Evolutionary conservation across 1,140 invertebrate genomes (phyloP).

Genomic region (Drosophila pseudoobscura): DNA sequence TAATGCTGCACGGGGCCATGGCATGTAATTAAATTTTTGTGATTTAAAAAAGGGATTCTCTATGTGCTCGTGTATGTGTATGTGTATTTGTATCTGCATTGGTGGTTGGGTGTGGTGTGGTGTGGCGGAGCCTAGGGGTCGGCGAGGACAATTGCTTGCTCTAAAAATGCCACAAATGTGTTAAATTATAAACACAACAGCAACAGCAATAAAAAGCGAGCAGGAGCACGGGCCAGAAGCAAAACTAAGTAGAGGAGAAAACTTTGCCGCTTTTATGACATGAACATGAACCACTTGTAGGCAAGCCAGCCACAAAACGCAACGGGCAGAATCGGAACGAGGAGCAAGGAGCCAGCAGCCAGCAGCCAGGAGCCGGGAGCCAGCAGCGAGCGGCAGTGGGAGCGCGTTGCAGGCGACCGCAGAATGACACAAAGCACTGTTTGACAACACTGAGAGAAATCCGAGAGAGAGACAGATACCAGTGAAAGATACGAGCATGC

Average conservation of each 20-base stretch:
- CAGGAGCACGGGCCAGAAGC: constrained; percentile 41
- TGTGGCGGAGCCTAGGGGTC: constrained; percentile 15
- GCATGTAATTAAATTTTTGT: constrained; percentile 80
- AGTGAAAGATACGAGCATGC: neutral
- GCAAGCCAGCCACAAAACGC: constrained; percentile 65
- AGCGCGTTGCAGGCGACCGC: constrained; percentile 56
- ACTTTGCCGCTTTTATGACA: constrained; percentile 77
- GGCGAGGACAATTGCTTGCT: constrained; percentile 66
- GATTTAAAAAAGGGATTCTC: constrained; percentile 65
- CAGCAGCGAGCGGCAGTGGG: neutral
- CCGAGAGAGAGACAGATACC: constrained; percentile 2
- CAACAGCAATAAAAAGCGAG: constrained; percentile 47
- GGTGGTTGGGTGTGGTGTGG: neutral
- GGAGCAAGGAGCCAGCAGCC: constrained; percentile 15
- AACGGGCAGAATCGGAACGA: constrained; percentile 28
- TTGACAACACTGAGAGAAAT: constrained; percentile 20
- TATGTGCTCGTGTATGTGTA: too few species aligned
- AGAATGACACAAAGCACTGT: constrained; percentile 67
- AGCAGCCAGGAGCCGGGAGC: too few species aligned
- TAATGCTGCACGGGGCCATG: constrained; percentile 58
- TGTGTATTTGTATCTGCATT: too few species aligned
- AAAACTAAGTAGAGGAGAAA: constrained; percentile 58
- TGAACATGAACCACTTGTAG: constrained; percentile 75
- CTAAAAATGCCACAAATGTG: constrained; percentile 81
- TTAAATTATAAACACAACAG: constrained; percentile 72